Conservation (phyloP, 2,113 vertebrate species). For the Pelecanoides urinatrix region DNA sequence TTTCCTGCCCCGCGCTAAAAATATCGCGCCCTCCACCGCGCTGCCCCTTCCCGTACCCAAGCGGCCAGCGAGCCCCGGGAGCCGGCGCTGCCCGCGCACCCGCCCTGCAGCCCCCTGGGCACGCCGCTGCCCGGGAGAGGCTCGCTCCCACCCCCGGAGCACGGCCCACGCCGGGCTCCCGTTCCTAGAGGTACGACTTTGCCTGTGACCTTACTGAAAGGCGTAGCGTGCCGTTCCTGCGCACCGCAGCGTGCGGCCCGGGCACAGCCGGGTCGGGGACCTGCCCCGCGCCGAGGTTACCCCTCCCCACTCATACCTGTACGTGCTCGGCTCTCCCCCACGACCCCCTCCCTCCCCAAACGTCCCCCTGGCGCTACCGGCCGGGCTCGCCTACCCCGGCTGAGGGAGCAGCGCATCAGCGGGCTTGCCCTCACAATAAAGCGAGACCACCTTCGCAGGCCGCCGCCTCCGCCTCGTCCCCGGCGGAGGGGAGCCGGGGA, state of each 20-base stretch:
- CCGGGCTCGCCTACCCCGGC: background rate
- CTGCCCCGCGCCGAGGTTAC: background rate
- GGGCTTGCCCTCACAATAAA: background rate
- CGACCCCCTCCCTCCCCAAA: background rate
- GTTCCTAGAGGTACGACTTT: background rate
- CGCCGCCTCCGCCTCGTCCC: background rate
- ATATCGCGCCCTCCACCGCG: background rate
- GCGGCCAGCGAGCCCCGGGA: background rate
- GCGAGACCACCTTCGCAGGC: background rate
- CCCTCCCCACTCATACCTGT: background rate
- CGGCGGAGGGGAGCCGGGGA: background rate
- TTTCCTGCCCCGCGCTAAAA: conserved; percentile 16
- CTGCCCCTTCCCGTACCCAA: background rate
- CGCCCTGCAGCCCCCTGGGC: background rate
- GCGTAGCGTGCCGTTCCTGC: no score
- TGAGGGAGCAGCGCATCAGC: background rate
- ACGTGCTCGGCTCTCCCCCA: background rate
- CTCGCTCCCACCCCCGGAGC: background rate
- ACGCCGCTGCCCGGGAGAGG: background rate
- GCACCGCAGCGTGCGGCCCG: background rate
- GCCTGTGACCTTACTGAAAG: background rate
- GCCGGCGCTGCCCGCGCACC: background rate
- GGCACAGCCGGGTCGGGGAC: background rate
- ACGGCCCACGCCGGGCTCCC: background rate
- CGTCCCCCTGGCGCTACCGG: no score